Base-by-base conservation (phyloP, 2,888 invertebrate species). In the Ormyrus pomaceus region DNA sequence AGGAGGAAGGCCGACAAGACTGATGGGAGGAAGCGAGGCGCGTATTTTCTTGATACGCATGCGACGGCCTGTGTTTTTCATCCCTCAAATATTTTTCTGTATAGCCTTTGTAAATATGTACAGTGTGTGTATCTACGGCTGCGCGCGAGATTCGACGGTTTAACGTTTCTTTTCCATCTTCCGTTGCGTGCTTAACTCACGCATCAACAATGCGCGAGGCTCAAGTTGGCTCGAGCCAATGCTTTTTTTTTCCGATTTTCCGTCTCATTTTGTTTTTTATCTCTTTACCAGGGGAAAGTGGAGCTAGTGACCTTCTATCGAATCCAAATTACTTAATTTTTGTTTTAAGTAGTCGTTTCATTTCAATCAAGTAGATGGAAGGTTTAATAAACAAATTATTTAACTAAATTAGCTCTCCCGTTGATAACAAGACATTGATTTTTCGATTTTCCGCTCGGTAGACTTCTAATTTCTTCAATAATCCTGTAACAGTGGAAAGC, bases 41-140 rank as follows among this genome's bases (percentile, higher is more conserved):
- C n/a, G 56, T 46, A 58, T 64, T 58, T 64, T 59, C 66, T 51
- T 46, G 11, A 50, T 10, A 53, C 19, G 66, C 6, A 55, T 48
- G 48, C n/a, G 56, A 71, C 73, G 73, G 50, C 62, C 71, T 59
- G 53, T 7, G 13, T 66, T n/a, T 50, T 66, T 56, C 58, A 72
- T 59, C 71, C 62, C 50, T 53, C 64, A 62, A 69, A 79, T 80
- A 83, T 81, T 83, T 79, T 82, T 82, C 65, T 76, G 77, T 79
- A 79, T 77, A 73, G 81, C 55, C 68, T 59, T 64, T 81, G 77
- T 81, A 81, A 72, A 78, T 81, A 78, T 81, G 78, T 81, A 75
- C 70, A 78, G 81, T 34, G 59, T 61, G 55, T 64, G 48, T 3
- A 45, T 34, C 34, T 55, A 46, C 50, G 2, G 53, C 8, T 51